Percentiles rank a stretch among this genome's conserved stretches.
Conservation (phyloP, 2,113 vertebrate species). For the Gulo gulo region DNA sequence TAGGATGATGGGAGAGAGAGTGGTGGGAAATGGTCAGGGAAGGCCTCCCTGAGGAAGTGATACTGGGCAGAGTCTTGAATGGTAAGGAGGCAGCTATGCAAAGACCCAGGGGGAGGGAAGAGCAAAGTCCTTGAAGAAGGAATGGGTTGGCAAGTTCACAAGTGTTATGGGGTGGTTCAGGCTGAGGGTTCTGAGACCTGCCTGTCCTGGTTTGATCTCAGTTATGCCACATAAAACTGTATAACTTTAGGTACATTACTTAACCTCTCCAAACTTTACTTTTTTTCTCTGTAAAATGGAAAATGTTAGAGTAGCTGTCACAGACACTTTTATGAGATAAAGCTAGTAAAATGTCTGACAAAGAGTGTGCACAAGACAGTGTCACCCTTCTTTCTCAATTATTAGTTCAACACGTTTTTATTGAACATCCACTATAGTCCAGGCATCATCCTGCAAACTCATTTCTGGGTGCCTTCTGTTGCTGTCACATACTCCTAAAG, state of each 20-base stretch:
- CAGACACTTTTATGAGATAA: not conserved
- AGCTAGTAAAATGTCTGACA: not conserved
- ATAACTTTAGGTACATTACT: not conserved
- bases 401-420: not conserved
- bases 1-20: rapidly evolving
- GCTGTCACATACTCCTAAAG: not conserved
- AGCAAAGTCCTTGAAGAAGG: not conserved
- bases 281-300: not conserved
- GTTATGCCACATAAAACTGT: not conserved
- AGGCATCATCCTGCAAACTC: not conserved
- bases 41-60: not conserved
- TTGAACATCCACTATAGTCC: not conserved
- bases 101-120: not conserved
- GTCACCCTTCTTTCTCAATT: not conserved
- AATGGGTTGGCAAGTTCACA: not conserved
- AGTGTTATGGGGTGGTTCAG: not conserved
- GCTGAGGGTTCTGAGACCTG: not conserved
- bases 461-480: not conserved
- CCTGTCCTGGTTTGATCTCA: not conserved
- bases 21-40: not conserved
- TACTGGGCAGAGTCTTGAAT: not conserved
- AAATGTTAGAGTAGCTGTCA: not conserved
- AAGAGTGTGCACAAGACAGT: not conserved
- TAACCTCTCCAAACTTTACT: not conserved
- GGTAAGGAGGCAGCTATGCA: not conserved